Base-by-base conservation (phyloP, 2,113 vertebrate species). In the Aldabrachelys gigantea region DNA sequence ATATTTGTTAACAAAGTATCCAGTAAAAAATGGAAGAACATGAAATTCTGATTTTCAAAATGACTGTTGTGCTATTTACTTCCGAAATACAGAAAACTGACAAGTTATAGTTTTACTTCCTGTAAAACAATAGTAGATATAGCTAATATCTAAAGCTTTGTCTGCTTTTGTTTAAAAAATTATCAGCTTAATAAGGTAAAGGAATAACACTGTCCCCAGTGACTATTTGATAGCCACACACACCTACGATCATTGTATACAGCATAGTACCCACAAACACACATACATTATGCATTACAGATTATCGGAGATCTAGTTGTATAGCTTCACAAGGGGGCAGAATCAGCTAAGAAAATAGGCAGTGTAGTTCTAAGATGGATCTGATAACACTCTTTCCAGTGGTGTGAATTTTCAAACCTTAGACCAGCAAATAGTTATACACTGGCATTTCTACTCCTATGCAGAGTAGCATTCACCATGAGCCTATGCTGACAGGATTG, bases 241-340 rank as follows among this genome's bases (percentile, higher is more conserved):
- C 47, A 50, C 3, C 24, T 65, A 50, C 56, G 49, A 59, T 54
- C 62, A 54, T 31, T 69, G 69, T 84, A 31, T n/a, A 53, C 25
- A 27, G 11, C 8, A 19, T 5, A 44, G 31, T 47, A 49, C 41
- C 4, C 47, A 24, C 16, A 80, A 52, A 52, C 49, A 19, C 10
- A 81, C 35, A 31, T n/a, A 24, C 13, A 53, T 19, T 69, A 69
- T 41, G 10, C 22, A 76, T 76, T 44, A 1, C 38, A 44, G 41
- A 76, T 27, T 11, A 41, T 76, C 11, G 16, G 6, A 47, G 22
- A 27, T 14, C 41, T 89, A 84, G 9, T 57, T n/a, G 10, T 80
- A 72, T 27, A 50, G 12, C 13, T 90, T 96, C 95, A 87, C 97
- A 95, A 3, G 97, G 93, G 88, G 97, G 97, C 97, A 96, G 91